phyloP scores from a whole-genome alignment of 2,113 vertebrate species.

The Aspidoscelis tigris region DNA sequence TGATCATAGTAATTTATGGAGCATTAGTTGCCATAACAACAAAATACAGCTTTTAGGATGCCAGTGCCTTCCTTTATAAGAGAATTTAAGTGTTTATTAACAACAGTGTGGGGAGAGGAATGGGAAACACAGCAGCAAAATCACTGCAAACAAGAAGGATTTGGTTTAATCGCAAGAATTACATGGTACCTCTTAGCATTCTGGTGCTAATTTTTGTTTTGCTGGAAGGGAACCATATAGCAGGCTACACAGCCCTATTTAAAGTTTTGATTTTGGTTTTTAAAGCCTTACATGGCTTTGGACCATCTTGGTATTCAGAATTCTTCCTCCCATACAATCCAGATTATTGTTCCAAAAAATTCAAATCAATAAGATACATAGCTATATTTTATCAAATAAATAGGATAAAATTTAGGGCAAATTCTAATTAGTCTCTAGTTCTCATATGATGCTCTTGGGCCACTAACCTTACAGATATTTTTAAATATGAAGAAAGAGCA shows the following conservation, averaged over 20 bases:
- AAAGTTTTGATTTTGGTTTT: too few species aligned
- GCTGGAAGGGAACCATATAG: background rate
- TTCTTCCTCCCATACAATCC: too few species aligned
- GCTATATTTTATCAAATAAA: too few species aligned
- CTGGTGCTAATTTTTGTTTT: background rate
- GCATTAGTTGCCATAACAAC: conserved; percentile 41
- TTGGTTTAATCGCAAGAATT: background rate
- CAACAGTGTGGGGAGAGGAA: background rate
- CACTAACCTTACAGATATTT: too few species aligned
- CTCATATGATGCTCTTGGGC: too few species aligned
- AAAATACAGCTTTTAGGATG: conserved; percentile 22
- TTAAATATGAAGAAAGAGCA: too few species aligned
- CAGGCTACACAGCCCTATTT: background rate
- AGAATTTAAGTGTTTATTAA: background rate
- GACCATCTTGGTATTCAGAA: too few species aligned
- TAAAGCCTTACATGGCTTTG: too few species aligned
- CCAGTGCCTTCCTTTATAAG: conserved; percentile 18
- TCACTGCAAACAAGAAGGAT: background rate
- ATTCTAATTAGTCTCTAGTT: too few species aligned
- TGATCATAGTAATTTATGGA: conserved; percentile 42
- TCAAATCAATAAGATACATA: too few species aligned
- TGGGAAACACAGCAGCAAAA: background rate
- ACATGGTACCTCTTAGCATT: background rate
- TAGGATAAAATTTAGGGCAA: too few species aligned
- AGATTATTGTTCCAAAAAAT: too few species aligned